These are phyloP conservation scores for Phyllotis vaccarum DNA, from an alignment of 2,797 vertebrate species.

Conservation along the genomic window DNA sequence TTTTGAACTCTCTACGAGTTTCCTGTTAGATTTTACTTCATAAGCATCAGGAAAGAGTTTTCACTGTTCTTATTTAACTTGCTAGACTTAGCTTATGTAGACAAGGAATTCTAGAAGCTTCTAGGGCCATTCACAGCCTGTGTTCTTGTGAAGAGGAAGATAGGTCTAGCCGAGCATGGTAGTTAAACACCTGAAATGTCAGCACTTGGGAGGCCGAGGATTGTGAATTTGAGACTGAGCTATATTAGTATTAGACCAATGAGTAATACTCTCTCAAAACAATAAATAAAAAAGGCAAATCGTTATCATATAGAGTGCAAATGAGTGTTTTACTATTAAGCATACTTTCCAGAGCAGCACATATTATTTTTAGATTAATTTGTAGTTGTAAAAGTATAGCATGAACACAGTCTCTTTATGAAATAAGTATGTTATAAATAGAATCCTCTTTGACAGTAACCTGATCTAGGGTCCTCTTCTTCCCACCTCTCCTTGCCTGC, in stretches of 20 bases:
- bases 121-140: background rate
- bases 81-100: background rate
- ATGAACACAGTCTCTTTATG: slow-evolving; percentile 39
- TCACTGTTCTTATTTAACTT: background rate
- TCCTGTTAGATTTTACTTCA: slow-evolving; percentile 62
- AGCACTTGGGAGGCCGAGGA: background rate
- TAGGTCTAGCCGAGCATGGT: background rate
- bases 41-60: slow-evolving; percentile 23
- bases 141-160: background rate
- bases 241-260: background rate
- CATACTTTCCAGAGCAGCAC: slow-evolving; percentile 19
- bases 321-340: slow-evolving; percentile 33
- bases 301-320: background rate
- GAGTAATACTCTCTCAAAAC: background rate
- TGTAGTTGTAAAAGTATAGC: slow-evolving; percentile 55
- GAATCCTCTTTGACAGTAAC: slow-evolving; percentile 34
- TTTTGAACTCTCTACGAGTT: slow-evolving; percentile 53
- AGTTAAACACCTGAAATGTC: background rate
- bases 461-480: slow-evolving; percentile 24
- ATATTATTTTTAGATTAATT: slow-evolving; percentile 65
- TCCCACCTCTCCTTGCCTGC: background rate
- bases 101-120: slow-evolving; percentile 29
- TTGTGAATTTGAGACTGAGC: background rate
- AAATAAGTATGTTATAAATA: slow-evolving; percentile 60
- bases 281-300: background rate